phyloP scores from a whole-genome alignment of 2,797 vertebrate genomes.

The Buphagus erythrorhynchus region DNA sequence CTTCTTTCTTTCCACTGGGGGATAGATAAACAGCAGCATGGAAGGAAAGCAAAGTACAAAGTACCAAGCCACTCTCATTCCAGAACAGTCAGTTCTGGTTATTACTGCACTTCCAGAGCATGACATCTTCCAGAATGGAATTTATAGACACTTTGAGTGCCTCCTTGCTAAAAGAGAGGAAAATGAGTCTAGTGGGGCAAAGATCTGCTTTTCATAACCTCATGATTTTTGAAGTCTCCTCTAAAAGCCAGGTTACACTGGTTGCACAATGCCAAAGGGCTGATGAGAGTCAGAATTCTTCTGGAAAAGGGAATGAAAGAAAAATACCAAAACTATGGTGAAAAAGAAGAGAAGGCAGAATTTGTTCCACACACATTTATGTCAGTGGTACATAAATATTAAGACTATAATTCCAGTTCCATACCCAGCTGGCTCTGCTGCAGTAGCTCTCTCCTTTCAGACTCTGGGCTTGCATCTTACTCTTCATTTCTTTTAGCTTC shows the following conservation, averaged over 20 bases:
- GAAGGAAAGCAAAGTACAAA: not conserved
- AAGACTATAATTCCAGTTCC: not conserved
- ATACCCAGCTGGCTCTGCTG: not conserved
- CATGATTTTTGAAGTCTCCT: not conserved
- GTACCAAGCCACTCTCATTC: not conserved
- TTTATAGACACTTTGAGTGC: not conserved
- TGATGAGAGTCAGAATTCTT: not conserved
- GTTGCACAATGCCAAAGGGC: not conserved
- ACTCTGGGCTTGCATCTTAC: not conserved
- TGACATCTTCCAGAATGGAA: not conserved
- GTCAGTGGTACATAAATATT: not conserved
- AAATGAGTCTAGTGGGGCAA: not conserved
- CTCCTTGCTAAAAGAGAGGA: not conserved
- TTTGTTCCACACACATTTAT: not conserved
- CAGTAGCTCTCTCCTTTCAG: not conserved
- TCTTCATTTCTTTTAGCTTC: not conserved
- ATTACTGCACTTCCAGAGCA: not conserved
- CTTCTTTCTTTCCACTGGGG: not conserved
- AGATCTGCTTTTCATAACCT: not conserved
- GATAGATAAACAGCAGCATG: conserved; percentile 5
- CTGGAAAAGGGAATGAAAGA: not conserved
- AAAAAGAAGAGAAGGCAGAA: not conserved
- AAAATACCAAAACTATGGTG: not conserved
- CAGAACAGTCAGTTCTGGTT: conserved; percentile 1
- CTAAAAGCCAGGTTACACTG: not conserved